Evolutionary conservation across 1,140 invertebrate species (phyloP).

Genomic region (Zophobas morio): DNA sequence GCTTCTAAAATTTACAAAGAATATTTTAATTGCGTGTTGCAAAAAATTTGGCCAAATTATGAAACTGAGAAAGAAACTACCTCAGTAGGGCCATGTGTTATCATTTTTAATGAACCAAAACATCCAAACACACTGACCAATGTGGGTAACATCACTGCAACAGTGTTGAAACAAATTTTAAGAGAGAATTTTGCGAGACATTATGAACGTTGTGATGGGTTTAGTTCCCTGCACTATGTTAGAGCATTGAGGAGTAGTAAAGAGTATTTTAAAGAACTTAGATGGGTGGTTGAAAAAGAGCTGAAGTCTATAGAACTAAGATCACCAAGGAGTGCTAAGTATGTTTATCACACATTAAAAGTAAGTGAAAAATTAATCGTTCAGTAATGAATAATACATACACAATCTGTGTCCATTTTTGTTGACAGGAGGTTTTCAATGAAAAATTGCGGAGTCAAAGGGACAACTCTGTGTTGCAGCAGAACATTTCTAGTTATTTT

Average conservation of each 20-base stretch:
- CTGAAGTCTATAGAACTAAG: conserved; percentile 79
- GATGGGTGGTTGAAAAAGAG: conserved; percentile 71
- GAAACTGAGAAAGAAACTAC: conserved; percentile 66
- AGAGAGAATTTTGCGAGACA: conserved; percentile 75
- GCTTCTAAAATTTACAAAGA: conserved; percentile 83
- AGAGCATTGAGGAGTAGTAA: conserved; percentile 73
- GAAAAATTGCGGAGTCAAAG: conserved; percentile 84
- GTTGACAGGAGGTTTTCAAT: conserved; percentile 75
- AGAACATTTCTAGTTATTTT: conserved; percentile 88
- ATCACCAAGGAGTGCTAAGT: conserved; percentile 71
- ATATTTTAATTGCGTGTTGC: conserved; percentile 77
- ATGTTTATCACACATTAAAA: conserved; percentile 36
- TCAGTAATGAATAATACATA: neutral
- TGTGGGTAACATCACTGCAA: conserved; percentile 68
- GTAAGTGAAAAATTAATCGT: neutral
- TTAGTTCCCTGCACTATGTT: conserved; percentile 82
- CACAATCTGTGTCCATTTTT: neutral
- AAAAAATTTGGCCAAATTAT: conserved; percentile 57
- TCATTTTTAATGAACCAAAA: conserved; percentile 88
- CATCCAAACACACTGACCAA: conserved; percentile 76
- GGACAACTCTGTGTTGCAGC: conserved; percentile 73
- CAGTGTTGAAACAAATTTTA: conserved; percentile 79
- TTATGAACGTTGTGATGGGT: conserved; percentile 78
- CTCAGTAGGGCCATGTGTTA: conserved; percentile 78
- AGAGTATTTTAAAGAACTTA: conserved; percentile 75